These are phyloP conservation scores for Salvator merianae DNA, from an alignment of 2,113 vertebrate genomes.

Conservation along the genomic window DNA sequence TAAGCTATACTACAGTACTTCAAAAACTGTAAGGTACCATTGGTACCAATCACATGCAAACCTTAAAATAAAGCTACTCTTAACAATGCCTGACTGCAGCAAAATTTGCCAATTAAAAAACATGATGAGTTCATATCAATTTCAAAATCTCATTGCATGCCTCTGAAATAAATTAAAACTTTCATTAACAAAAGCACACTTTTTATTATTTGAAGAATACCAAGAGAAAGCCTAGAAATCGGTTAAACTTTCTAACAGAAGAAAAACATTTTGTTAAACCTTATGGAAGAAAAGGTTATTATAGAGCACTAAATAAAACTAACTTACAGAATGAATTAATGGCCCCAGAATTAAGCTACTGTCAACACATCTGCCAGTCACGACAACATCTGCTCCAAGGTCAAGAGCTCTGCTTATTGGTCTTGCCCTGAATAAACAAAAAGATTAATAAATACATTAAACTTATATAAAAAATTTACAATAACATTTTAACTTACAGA, in stretches of 20 bases:
- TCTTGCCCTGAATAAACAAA: slow-evolving; percentile 70
- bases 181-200: background rate
- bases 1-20: no score
- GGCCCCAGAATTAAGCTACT: slow-evolving; percentile 85
- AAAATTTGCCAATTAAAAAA: background rate
- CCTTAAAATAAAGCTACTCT: background rate
- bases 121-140: background rate
- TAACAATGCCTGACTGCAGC: background rate
- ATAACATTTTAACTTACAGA: background rate
- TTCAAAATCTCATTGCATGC: background rate
- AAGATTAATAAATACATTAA: background rate
- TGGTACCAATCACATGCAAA: no score
- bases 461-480: background rate
- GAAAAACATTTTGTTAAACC: no score
- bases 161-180: background rate
- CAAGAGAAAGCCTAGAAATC: background rate
- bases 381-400: slow-evolving; percentile 83
- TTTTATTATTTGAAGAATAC: background rate
- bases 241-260: background rate
- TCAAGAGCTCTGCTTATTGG: slow-evolving; percentile 86
- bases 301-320: background rate
- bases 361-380: slow-evolving; percentile 86
- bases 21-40: background rate
- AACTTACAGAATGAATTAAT: slow-evolving; percentile 84
- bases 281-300: background rate